These are phyloP conservation scores for Ennomos fuscantarius DNA, from an alignment of 2,888 invertebrate species.

Conservation along the genomic window DNA sequence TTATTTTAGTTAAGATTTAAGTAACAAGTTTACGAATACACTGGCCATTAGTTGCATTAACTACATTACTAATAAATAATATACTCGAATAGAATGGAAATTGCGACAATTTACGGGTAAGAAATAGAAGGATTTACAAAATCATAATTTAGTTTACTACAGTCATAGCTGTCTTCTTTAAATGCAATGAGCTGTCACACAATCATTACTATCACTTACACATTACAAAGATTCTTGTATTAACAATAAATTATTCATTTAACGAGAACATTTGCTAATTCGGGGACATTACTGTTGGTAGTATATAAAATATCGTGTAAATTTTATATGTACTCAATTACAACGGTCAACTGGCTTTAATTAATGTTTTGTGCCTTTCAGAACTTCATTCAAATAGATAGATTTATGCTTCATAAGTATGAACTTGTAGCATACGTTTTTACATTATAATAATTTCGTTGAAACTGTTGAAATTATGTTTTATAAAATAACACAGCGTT, in stretches of 20 bases:
- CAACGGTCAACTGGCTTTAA: background rate
- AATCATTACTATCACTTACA: slow-evolving; percentile 29
- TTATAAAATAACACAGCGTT: background rate
- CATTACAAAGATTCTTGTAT: slow-evolving; percentile 18
- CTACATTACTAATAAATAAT: slow-evolving; percentile 9
- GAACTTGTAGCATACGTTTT: too few relatives aligned
- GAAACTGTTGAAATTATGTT: too few relatives aligned
- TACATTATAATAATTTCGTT: too few relatives aligned
- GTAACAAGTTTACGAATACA: slow-evolving; percentile 1
- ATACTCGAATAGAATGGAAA: slow-evolving; percentile 9
- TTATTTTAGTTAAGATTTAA: background rate
- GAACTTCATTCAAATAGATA: too few relatives aligned
- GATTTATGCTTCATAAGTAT: too few relatives aligned
- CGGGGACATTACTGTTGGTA: slow-evolving; percentile 10
- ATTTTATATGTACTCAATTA: slow-evolving; percentile 8
- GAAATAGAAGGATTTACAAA: slow-evolving; percentile 27
- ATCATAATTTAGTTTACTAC: slow-evolving; percentile 20
- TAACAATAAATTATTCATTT: slow-evolving; percentile 27
- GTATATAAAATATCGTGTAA: slow-evolving; percentile 4
- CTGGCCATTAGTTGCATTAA: background rate
- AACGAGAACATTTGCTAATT: slow-evolving; percentile 26
- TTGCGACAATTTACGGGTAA: slow-evolving; percentile 12
- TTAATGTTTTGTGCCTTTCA: too few relatives aligned
- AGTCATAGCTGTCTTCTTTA: slow-evolving; percentile 30
- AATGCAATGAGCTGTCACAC: slow-evolving; percentile 31